Evolutionary conservation across 2,113 vertebrate genomes (phyloP).

Genomic region (Alouatta palliata): DNA sequence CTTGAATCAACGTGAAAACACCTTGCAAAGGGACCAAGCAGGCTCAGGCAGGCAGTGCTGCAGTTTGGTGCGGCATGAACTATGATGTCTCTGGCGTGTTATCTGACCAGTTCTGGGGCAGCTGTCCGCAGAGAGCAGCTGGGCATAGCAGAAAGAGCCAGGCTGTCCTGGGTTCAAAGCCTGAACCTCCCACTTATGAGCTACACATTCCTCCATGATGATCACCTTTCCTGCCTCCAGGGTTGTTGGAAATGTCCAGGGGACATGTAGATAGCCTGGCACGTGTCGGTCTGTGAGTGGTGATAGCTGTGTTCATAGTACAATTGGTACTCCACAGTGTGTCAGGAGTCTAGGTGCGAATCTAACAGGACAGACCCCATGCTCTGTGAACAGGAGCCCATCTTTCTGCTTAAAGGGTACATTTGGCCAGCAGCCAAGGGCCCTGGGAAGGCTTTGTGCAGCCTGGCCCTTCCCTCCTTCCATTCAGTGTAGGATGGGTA

Average conservation of each 20-base stretch:
- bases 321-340: neutral
- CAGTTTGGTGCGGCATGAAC: neutral
- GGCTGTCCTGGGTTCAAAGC: neutral
- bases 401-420: neutral
- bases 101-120: neutral
- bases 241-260: neutral
- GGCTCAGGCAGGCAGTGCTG: neutral
- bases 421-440: neutral
- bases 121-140: neutral
- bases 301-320: neutral
- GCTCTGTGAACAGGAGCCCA: neutral
- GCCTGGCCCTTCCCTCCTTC: neutral
- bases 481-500: neutral
- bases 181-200: neutral
- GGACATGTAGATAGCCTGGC: neutral
- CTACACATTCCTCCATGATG: rapidly evolving
- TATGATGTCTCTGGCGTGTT: neutral
- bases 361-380: neutral
- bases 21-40: neutral
- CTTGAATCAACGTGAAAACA: neutral
- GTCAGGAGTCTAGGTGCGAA: neutral
- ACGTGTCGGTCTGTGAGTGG: neutral
- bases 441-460: neutral
- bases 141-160: neutral
- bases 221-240: neutral